Base-by-base conservation (phyloP, 2,888 invertebrate genomes). In the Neoascia interrupta region DNA sequence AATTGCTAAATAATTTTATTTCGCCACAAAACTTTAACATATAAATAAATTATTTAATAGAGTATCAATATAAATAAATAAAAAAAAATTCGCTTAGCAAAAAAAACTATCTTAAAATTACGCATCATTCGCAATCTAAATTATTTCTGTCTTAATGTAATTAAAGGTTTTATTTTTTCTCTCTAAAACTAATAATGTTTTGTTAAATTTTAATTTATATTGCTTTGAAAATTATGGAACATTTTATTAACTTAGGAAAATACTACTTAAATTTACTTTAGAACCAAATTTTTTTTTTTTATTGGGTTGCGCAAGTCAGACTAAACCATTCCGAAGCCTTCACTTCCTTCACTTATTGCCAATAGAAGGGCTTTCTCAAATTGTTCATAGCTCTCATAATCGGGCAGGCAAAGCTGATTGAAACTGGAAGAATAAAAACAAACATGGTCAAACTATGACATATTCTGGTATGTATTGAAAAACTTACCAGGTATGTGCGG, bases 321-420 rank as follows among this genome's bases (percentile, higher is more conserved):
- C 73, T 86, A 89, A 81, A 89, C 88, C 88, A 89, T 88, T 66
- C 95, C 95, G 89, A 98, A 98, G 8, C 97, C 98, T 91, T 97
- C 97, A 28, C 95, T 96, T 39, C 97, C 97, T 90, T 98, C 98
- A 89, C 95, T 97, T 88, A 97, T 96, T 82, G 98, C 97, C 88
- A 97, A 90, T 10, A 97, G 91, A 64, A 98, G 90, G 37, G 96
- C 95, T 86, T 94, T 95, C 86, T 97, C 97, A 82, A 98, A 96
- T 84, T 95, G 95, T 88, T 97, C 97, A 89, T 97, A 97, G 84
- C 93, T 93, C 89, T 97, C 97, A 90, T 97, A 97, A 89, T 97
- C 97, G 16, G 97, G 97, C 85, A 98, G 91, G 90, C 97, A 97
- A 76, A 98, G 92, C 90, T 97, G 97, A 91, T 98, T 98, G 90